phyloP scores from a whole-genome alignment of 2,888 invertebrate genomes.

The Megalurothrips usitatus region DNA sequence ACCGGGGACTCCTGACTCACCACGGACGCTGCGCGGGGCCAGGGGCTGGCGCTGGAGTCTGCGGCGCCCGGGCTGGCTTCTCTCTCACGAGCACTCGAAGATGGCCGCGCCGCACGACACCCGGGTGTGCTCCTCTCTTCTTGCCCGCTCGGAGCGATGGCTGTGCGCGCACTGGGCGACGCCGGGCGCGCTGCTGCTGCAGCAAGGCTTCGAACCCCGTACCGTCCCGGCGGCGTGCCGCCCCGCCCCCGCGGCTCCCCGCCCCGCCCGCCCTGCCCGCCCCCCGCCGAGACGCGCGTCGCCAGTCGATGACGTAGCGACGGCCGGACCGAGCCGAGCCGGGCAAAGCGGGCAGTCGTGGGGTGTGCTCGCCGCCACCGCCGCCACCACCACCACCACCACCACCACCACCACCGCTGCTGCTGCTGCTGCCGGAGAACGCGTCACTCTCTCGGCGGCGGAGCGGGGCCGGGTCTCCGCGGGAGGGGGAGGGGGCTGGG shows the following conservation, averaged over 20 bases:
- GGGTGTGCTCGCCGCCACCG: neutral
- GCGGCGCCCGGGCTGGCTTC: neutral
- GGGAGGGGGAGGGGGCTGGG: neutral
- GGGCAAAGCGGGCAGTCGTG: neutral
- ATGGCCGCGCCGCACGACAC: neutral
- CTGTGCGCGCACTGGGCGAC: neutral
- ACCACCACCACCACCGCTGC: neutral
- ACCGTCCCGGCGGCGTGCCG: neutral
- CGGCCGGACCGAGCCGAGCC: neutral
- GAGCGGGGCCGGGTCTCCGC: neutral
- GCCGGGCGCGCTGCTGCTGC: neutral
- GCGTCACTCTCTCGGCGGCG: neutral
- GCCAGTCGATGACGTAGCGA: constrained; percentile 17
- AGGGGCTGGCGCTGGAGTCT: neutral
- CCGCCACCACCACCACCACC: neutral
- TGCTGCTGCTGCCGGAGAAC: neutral
- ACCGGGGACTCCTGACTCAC: neutral
- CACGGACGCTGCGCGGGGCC: neutral
- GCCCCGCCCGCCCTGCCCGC: neutral
- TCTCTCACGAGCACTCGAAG: neutral
- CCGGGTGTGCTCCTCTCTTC: no score
- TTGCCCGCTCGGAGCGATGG: no score
- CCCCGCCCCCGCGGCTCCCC: neutral
- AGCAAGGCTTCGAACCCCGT: constrained; percentile 15
- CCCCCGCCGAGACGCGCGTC: neutral